Evolutionary conservation across 1,140 invertebrate species (phyloP).

Genomic region (Cherax destructor): DNA sequence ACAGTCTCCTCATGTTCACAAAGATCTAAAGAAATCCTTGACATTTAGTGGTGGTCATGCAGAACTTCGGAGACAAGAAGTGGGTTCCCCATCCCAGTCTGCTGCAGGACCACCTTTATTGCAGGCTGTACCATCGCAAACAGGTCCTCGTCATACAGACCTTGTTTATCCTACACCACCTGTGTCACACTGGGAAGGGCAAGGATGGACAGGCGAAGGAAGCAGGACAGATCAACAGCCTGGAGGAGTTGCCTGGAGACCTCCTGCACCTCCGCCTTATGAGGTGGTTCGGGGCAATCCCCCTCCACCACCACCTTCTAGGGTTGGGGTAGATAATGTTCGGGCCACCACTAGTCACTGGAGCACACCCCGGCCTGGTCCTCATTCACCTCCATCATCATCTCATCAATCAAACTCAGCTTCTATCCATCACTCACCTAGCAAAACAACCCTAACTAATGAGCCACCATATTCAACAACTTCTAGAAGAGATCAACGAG

Average conservation of each 20-base stretch:
- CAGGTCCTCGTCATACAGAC: conserved; percentile 29
- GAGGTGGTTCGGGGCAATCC: conserved; percentile 62
- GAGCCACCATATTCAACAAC: conserved; percentile 39
- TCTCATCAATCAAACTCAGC: conserved; percentile 10
- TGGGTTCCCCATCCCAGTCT: conserved; percentile 17
- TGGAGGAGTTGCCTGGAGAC: conserved; percentile 26
- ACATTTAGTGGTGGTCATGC: conserved; percentile 63
- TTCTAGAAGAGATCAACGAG: conserved; percentile 46
- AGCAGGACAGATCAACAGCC: conserved; percentile 19
- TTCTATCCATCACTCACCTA: conserved; percentile 40
- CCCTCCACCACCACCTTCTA: conserved; percentile 46
- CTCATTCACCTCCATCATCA: conserved; percentile 27
- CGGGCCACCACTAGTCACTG: conserved; percentile 65
- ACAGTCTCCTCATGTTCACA: conserved; percentile 33
- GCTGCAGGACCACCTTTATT: not conserved
- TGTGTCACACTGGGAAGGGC: conserved; percentile 32
- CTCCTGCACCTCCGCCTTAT: conserved; percentile 54
- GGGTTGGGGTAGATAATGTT: conserved; percentile 59
- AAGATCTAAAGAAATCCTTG: conserved; percentile 56
- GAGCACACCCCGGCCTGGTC: conserved; percentile 38
- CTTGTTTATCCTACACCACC: conserved; percentile 22
- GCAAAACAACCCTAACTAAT: conserved; percentile 3
- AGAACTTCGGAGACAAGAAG: conserved; percentile 45
- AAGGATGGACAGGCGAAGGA: conserved; percentile 15
- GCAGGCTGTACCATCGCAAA: not conserved